Conservation (phyloP, 2,797 vertebrate species). For the Peromyscus attwateri region DNA sequence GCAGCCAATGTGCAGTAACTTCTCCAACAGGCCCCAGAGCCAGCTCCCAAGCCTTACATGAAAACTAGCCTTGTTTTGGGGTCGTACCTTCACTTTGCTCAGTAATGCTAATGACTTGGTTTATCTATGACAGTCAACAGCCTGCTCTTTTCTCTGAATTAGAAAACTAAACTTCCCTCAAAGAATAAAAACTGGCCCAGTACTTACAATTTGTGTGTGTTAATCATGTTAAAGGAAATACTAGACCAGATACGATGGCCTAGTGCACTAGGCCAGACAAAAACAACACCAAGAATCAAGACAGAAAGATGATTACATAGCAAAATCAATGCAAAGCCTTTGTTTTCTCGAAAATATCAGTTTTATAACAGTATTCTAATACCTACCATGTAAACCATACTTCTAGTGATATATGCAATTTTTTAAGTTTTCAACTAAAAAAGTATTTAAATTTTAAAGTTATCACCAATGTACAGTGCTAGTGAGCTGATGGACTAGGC, state of each 20-base stretch:
- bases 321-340: slow-evolving; percentile 50
- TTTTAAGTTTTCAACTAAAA: slow-evolving; percentile 34
- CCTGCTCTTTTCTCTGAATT: slow-evolving; percentile 18
- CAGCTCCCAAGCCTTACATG: not conserved
- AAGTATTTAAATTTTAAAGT: slow-evolving; percentile 2
- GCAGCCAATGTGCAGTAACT: not conserved
- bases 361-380: slow-evolving; percentile 43
- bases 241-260: not conserved
- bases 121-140: not conserved
- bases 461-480: not conserved
- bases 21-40: not conserved
- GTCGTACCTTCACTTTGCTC: not conserved
- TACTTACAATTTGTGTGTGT: not conserved
- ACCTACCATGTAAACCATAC: not conserved
- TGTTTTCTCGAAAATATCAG: not conserved
- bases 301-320: slow-evolving; percentile 7
- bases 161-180: not conserved
- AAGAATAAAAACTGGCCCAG: not conserved
- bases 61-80: not conserved
- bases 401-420: not conserved
- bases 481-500: slow-evolving; percentile 43
- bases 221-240: not conserved
- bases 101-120: not conserved
- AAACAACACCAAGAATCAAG: not conserved
- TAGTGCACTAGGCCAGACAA: not conserved